Percentiles rank a stretch among this genome's conserved stretches.
Evolutionary conservation across 2,797 vertebrate species (phyloP).

Genomic region (Parauchenoglanis ngamensis): DNA sequence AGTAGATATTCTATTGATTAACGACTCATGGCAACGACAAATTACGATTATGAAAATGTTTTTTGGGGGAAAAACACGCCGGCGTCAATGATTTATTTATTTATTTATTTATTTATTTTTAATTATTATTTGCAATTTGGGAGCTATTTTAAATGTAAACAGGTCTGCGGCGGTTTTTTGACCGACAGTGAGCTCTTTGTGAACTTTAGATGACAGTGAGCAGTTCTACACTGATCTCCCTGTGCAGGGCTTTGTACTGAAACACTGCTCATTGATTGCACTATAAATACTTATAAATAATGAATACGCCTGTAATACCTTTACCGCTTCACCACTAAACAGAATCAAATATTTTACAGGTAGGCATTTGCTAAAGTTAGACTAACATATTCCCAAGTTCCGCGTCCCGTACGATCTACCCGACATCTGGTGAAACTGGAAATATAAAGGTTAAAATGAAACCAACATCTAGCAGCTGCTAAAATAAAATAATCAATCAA

Average conservation of each 20-base stretch:
- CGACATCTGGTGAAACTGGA: not conserved
- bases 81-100: not conserved
- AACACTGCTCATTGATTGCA: conserved; percentile 53
- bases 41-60: conserved; percentile 12
- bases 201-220: conserved; percentile 29
- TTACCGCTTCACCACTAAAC: conserved; percentile 27
- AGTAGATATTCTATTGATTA: conserved; percentile 31
- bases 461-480: not conserved
- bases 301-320: conserved; percentile 53
- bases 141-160: not conserved
- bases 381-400: not conserved
- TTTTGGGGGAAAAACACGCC: not conserved
- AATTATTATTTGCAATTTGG: not conserved
- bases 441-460: not conserved
- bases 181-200: not conserved
- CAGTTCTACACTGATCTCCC: conserved; percentile 39
- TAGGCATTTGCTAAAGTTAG: not conserved
- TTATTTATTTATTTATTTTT: no score
- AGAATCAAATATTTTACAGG: not conserved
- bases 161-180: not conserved
- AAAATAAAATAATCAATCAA: not conserved
- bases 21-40: conserved; percentile 28
- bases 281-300: conserved; percentile 57
- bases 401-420: not conserved
- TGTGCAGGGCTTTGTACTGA: conserved; percentile 41